phyloP scores from a whole-genome alignment of 2,113 vertebrate species.

The Mirounga angustirostris region DNA sequence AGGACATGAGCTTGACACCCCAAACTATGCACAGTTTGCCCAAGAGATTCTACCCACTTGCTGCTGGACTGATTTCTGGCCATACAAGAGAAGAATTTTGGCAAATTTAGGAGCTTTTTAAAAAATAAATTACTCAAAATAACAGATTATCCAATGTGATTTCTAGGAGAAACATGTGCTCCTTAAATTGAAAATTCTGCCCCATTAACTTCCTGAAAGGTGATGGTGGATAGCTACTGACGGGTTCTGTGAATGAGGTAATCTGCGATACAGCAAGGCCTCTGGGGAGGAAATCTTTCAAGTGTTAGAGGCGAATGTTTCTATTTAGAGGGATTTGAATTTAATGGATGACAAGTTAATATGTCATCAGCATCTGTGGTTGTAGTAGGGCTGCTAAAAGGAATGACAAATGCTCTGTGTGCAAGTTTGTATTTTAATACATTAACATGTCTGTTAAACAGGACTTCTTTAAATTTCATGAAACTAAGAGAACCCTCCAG shows the following conservation, averaged over 20 bases:
- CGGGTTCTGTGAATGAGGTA: slow-evolving; percentile 4
- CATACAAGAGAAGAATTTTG: background rate
- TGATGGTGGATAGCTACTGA: slow-evolving; percentile 41
- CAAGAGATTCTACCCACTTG: background rate
- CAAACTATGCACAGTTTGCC: background rate
- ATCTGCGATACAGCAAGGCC: background rate
- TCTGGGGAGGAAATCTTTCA: background rate
- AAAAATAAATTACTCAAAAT: slow-evolving; percentile 58
- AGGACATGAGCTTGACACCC: background rate
- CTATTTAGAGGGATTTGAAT: slow-evolving; percentile 67
- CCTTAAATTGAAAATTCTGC: slow-evolving; percentile 69
- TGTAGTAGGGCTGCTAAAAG: slow-evolving; percentile 57
- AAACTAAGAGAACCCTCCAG: background rate
- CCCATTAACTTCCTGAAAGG: slow-evolving; percentile 67
- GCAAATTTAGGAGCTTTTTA: background rate
- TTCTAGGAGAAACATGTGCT: slow-evolving; percentile 60
- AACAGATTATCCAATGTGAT: slow-evolving; percentile 40
- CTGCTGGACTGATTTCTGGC: background rate
- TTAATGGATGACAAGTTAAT: slow-evolving; percentile 63
- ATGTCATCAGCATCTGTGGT: slow-evolving; percentile 54
- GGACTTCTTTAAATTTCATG: background rate
- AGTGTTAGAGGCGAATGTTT: slow-evolving; percentile 52
- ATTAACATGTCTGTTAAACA: slow-evolving; percentile 63
- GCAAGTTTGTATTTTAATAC: slow-evolving; percentile 50
- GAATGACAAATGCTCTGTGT: slow-evolving; percentile 55